Conservation (phyloP, 2,113 vertebrate species). For the Caranx melampygus region DNA sequence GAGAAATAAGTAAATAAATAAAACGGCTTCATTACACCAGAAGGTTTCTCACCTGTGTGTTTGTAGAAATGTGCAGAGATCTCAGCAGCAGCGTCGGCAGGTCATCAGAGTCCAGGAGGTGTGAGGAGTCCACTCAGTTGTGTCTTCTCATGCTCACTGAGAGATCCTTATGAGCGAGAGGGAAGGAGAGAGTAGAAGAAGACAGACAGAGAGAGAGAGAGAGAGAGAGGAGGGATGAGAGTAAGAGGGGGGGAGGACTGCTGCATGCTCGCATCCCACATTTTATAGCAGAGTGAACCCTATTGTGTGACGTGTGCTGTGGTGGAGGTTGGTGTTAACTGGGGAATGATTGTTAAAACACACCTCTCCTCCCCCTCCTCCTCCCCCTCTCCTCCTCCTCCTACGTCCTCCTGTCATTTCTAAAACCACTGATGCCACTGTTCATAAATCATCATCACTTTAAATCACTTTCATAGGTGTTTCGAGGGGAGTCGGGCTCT, state of each 20-base stretch:
- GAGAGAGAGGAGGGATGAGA: conserved; percentile 54
- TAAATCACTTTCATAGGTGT: conserved; percentile 13
- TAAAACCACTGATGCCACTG: conserved; percentile 10
- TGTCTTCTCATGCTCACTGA: conserved; percentile 68
- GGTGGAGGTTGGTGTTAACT: conserved; percentile 70
- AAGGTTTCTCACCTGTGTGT: conserved; percentile 65
- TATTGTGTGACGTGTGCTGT: conserved; percentile 90
- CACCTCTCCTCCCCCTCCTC: neutral
- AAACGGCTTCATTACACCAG: neutral
- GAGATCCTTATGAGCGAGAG: conserved; percentile 47
- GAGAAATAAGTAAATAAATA: too few species aligned
- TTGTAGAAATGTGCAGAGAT: conserved; percentile 52
- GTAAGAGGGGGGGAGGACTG: conserved; percentile 49
- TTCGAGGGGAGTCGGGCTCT: neutral
- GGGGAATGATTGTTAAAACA: conserved; percentile 34
- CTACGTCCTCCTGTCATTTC: neutral
- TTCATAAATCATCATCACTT: conserved; percentile 15
- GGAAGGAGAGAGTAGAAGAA: conserved; percentile 26
- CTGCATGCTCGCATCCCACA: conserved; percentile 70
- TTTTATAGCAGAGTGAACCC: conserved; percentile 88
- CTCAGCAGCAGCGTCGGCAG: conserved; percentile 29
- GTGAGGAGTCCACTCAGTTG: conserved; percentile 60
- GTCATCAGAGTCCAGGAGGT: conserved; percentile 47
- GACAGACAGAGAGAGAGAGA: conserved; percentile 34
- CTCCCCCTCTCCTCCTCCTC: neutral